A percentile compares a stretch with the other conserved stretches of the same genome.
phyloP scores from a whole-genome alignment of 2,113 vertebrate genomes.

The Percopsis transmontana region DNA sequence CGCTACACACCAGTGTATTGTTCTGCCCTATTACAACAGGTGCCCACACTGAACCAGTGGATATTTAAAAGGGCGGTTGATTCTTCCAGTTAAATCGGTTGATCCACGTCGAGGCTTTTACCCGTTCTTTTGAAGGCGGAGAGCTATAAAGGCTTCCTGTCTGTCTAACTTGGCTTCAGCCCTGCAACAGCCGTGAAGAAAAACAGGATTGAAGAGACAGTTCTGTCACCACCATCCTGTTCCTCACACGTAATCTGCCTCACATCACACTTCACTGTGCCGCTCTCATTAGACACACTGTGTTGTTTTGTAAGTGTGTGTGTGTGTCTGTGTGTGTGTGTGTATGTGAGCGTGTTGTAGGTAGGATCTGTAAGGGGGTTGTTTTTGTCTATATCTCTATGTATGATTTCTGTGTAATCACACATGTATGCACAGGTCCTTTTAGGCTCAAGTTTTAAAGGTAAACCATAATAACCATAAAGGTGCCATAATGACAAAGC shows the following conservation, averaged over 20 bases:
- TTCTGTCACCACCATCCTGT: slow-evolving; percentile 60
- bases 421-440: too few relatives aligned
- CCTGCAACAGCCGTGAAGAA: slow-evolving; percentile 56
- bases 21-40: not conserved
- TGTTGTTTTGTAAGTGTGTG: slow-evolving; percentile 16
- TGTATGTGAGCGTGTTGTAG: slow-evolving; percentile 2
- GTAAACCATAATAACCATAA: too few relatives aligned
- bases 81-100: slow-evolving; percentile 18
- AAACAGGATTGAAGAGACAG: slow-evolving; percentile 59
- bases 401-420: too few relatives aligned
- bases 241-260: slow-evolving; percentile 69
- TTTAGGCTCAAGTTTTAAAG: too few relatives aligned
- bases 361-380: not conserved
- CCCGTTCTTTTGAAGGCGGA: slow-evolving; percentile 20
- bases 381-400: too few relatives aligned
- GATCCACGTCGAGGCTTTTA: slow-evolving; percentile 25
- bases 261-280: slow-evolving; percentile 60
- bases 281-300: slow-evolving; percentile 37
- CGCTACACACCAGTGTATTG: not conserved
- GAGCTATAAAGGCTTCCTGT: slow-evolving; percentile 32
- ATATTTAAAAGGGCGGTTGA: not conserved
- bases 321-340: slow-evolving; percentile 16
- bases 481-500: not conserved
- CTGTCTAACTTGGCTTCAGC: slow-evolving; percentile 55
- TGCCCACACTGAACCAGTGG: not conserved